Conservation (phyloP, 2,113 vertebrate species). For the Rhinichthys klamathensis region DNA sequence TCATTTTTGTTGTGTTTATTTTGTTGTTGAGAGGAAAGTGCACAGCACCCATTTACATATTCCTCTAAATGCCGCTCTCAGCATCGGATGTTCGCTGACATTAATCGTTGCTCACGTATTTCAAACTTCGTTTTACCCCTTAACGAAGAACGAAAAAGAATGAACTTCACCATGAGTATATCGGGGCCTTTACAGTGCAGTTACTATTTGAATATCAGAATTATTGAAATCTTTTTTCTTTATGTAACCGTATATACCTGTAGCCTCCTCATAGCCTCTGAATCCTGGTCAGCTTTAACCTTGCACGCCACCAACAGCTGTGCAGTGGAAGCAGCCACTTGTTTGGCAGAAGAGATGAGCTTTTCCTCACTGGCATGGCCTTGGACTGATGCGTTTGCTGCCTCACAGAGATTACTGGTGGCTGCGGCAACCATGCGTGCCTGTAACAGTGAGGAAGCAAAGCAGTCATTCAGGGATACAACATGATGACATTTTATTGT, state of each 20-base stretch:
- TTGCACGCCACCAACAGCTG: constrained; percentile 98
- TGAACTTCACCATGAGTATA: too few relatives aligned
- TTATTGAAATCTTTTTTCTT: background rate
- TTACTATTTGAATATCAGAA: constrained; percentile 19
- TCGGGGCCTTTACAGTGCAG: background rate
- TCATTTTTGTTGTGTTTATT: too few relatives aligned
- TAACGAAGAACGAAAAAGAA: too few relatives aligned
- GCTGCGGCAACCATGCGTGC: constrained; percentile 97
- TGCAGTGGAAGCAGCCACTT: constrained; percentile 96
- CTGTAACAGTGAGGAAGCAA: constrained; percentile 63
- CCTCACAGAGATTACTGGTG: constrained; percentile 96
- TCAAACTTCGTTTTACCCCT: too few relatives aligned
- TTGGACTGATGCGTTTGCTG: constrained; percentile 95
- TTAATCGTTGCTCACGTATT: too few relatives aligned
- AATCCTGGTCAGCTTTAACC: constrained; percentile 96
- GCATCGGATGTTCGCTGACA: too few relatives aligned
- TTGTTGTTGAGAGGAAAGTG: too few relatives aligned
- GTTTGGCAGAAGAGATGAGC: constrained; percentile 97
- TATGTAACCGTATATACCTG: constrained; percentile 79
- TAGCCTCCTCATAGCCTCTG: constrained; percentile 95
- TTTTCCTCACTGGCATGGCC: constrained; percentile 98
- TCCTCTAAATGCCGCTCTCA: too few relatives aligned
- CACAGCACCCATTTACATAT: too few relatives aligned
- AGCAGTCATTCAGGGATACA: background rate
- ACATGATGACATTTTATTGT: background rate